phyloP scores from a whole-genome alignment of 2,888 invertebrate species.

The Cryptus viduatorius region DNA sequence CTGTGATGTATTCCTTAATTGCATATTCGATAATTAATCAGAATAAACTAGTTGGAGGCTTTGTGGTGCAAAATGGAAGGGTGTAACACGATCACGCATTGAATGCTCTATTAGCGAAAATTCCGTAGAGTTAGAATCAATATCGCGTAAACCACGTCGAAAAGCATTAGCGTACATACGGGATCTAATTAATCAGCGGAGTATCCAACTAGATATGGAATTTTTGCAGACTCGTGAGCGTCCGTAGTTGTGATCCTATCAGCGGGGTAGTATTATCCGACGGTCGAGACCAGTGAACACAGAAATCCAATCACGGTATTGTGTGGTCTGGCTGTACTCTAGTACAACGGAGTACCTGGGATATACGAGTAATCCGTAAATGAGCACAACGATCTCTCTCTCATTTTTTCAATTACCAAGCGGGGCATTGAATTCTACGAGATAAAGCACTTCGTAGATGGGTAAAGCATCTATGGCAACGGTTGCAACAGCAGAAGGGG shows the following conservation, averaged over 20 bases:
- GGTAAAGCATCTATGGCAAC: neutral
- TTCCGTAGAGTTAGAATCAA: neutral
- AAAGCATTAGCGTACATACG: neutral
- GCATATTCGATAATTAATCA: conserved; percentile 16
- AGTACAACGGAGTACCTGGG: neutral
- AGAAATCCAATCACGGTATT: conserved; percentile 26
- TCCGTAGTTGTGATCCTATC: conserved; percentile 23
- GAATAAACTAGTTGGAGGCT: neutral
- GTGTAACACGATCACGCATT: conserved; percentile 11
- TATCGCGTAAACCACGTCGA: conserved; percentile 3
- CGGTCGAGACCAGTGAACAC: conserved; percentile 5
- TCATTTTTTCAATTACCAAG: neutral
- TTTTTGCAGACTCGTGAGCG: conserved; percentile 14
- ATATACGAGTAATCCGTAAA: neutral
- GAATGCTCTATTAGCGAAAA: neutral
- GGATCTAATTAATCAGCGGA: conserved; percentile 35
- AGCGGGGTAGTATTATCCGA: conserved; percentile 8
- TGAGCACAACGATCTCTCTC: neutral
- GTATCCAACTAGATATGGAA: conserved; percentile 10
- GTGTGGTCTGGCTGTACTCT: conserved; percentile 14
- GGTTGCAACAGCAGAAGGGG: neutral
- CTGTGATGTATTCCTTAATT: conserved; percentile 7
- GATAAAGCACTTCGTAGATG: conserved; percentile 10
- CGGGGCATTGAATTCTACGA: neutral
- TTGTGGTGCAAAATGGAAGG: neutral